Base-by-base conservation (phyloP, 2,797 vertebrate species). In the Urocyon cinereoargenteus region DNA sequence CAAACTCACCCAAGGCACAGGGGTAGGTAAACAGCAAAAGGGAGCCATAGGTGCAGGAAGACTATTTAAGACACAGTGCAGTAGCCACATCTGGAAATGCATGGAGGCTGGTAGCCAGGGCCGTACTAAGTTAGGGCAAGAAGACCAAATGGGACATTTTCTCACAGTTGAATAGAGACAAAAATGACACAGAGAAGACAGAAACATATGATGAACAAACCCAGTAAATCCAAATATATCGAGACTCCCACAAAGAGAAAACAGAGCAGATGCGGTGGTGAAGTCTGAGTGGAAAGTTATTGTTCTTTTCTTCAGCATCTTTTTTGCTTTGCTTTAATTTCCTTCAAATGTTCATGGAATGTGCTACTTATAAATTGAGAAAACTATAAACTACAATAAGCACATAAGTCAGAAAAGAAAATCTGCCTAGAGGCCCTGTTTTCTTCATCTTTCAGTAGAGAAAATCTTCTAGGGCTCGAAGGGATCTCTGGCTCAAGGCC, bases 221-320 rank as follows among this genome's bases (percentile, higher is more conserved):
- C 81, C 61, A 73, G 51, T 24, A 59, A 79, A 83, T 31, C 62
- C 53, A 82, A 66, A 86, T 34, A 28, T 15, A 28, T 51, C 26
- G 94, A 95, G 45, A 77, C n/a, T 91, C 95, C 66, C 83, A 78
- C 51, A 91, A 62, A 26, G 55, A 93, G 83, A 83, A 93, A 79
- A 61, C 66, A 79, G n/a, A 53, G 26, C 86, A 96, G 87, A 66
- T 26, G n/a, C 66, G 40, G 55, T 34, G 51, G 78, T 89, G 86
- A 45, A 57, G 87, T 79, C 18, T 55, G 94, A 92, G 53, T 24
- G 59, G 62, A 57, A 91, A 64, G 62, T 91, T 77, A 75, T 55
- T 24, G 59, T 89, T 86, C 86, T 95, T 97, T 94, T 90, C 68
- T 61, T 84, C 68, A 55, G 66, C 24, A 62, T 82, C 59, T 55